Base-by-base conservation (phyloP, 2,797 vertebrate genomes). In the Melanotaenia pygmaea region DNA sequence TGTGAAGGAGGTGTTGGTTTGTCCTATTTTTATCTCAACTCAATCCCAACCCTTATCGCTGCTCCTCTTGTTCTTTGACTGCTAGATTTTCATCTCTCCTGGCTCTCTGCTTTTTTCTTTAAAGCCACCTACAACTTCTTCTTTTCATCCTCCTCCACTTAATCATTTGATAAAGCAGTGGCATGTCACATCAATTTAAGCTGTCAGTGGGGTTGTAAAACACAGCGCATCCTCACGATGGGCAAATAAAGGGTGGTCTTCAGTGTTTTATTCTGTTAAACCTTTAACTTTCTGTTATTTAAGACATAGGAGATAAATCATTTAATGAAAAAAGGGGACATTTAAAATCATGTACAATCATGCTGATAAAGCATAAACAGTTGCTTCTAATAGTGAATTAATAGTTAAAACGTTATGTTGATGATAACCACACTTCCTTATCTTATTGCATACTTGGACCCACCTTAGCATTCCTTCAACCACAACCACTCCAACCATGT, bases 401-500 rank as follows among this genome's bases (percentile, higher is more conserved):
- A 70, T 12, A 22, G 13, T 8, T 53, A 43, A 67, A 64, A 18
- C 30, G 10, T 54, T 26, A 54, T 13, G 8, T 22, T 51, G 20
- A 37, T 34, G 54, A 16, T 3, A 18, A 70, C 18, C 45, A 14
- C 45, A 14, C 3, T 28, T 51, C 6, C 2, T 8, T 7, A 10
- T 37, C 24, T 43, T 68, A 66, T 30, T 20, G 67, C 28, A 34
- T 54, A 16, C 24, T 76, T 50, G 35, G 14, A 59, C 62, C 34
- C 50, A 50, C 16, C 2, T 38, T 37, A 92, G 88, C 64, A 60
- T 62, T 62, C 70, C 89, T 56, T 28, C 28, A 0, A 75, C 88
- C 54, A 80, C 84, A 0, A 54, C 82, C 47, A 63, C 82, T 0
- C 81, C 88, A 1, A 79, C 90, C 54, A 67, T 89, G 79, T 90